Evolutionary conservation across 2,113 vertebrate genomes (phyloP), one percentile per base, ranked within the genome.

Genomic region (Emberiza fucata): DNA sequence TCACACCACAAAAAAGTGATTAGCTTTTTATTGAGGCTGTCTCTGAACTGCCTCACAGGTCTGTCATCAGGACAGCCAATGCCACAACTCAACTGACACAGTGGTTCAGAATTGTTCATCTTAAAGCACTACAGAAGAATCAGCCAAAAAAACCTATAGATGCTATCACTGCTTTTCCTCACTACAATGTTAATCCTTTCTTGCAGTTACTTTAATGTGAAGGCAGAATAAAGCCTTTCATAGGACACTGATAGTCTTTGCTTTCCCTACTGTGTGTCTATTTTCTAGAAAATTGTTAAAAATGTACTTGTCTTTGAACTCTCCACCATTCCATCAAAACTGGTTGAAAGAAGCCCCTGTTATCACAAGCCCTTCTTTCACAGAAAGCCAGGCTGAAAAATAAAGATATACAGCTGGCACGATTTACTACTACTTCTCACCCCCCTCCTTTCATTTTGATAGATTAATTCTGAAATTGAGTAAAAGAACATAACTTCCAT

Each of bases 381-480:
- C 0, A 59, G 29, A 92, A 87, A 90, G 40, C 6, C 35, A 88
- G 59, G 21, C 35, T 87, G 87, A 91, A 88, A 88, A 86, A 69
- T 56, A 75, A 92, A 92, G 84, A 86, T 65, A 56, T 8, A 88
- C 24, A 84, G 73, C 37, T 71, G 44, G 66, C 82, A 73, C 47
- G 60, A 96, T 89, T 82, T 81, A 90, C 61, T 70, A 50, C 45
- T 60, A 25, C 19, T 24, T 23, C 80, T 88, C 42, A 31, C 63
- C 25, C 48, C 27, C 8, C 47, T 81, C 70, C 80, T 68, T 88
- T 88, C 72, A 72, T 27, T 91, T 92, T 81, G 60, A 90, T 80
- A 97, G 91, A 75, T 78, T 84, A 86, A 91, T 90, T 95, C 81
- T 86, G 86, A 95, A 95, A 95, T 8, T 47, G 80, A 95, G 73